phyloP scores from a whole-genome alignment of 2,888 invertebrate species.

The Thereva unica region DNA sequence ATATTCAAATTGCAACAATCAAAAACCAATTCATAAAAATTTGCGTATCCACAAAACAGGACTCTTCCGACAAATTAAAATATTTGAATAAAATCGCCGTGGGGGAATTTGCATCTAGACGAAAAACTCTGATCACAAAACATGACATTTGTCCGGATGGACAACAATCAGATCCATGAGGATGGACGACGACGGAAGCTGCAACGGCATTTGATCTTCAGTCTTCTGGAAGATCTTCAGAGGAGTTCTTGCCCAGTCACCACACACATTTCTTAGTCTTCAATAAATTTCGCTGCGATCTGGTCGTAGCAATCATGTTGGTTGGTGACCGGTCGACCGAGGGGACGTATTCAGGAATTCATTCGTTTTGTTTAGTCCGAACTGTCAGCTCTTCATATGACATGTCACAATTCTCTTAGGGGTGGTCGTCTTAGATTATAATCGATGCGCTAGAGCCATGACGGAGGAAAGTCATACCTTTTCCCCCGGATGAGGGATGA shows the following conservation, averaged over 20 bases:
- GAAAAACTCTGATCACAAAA: slow-evolving; percentile 22
- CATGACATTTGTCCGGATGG: slow-evolving; percentile 11
- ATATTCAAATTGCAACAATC: slow-evolving; percentile 29
- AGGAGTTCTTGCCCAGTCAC: slow-evolving; percentile 9
- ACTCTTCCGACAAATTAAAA: slow-evolving; percentile 31
- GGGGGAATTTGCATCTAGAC: slow-evolving; percentile 26
- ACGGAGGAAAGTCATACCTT: slow-evolving; percentile 7
- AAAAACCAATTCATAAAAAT: slow-evolving; percentile 36
- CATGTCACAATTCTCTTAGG: slow-evolving; percentile 25
- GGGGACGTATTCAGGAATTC: neutral
- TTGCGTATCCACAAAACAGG: slow-evolving; percentile 33
- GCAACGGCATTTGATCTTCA: slow-evolving; percentile 26
- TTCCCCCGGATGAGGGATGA: slow-evolving; percentile 11
- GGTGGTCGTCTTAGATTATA: slow-evolving; percentile 32
- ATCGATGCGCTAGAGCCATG: neutral
- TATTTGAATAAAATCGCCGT: slow-evolving; percentile 32
- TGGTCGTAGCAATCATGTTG: neutral
- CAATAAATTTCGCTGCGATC: slow-evolving; percentile 2
- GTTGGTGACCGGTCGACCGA: neutral
- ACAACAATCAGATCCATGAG: slow-evolving; percentile 13
- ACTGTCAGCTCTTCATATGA: slow-evolving; percentile 28
- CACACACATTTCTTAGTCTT: slow-evolving; percentile 5
- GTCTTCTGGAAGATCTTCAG: neutral
- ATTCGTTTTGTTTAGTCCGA: slow-evolving; percentile 22
- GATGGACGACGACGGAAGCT: slow-evolving; percentile 28